These are phyloP conservation scores for Cryptocephalus moraei DNA, from an alignment of 2,888 invertebrate genomes.

Conservation along the genomic window DNA sequence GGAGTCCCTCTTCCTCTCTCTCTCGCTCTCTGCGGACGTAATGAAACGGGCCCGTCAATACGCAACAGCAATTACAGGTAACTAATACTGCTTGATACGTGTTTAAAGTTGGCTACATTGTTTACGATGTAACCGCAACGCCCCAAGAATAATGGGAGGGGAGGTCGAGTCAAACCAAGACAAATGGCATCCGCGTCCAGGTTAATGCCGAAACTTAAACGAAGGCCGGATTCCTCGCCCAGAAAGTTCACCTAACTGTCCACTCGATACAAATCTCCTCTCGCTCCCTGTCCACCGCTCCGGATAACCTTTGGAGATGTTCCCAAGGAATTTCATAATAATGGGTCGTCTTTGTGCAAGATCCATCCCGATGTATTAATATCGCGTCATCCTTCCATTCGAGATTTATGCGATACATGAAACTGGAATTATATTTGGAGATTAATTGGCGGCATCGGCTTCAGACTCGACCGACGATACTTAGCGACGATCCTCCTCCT, in stretches of 20 bases:
- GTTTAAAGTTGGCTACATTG: conserved; percentile 39
- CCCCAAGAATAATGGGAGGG: conserved; percentile 35
- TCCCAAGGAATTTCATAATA: conserved; percentile 29
- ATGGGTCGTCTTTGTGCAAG: conserved; percentile 12
- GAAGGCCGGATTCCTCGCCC: conserved; percentile 31
- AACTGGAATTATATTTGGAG: conserved; percentile 3
- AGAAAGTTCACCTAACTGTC: conserved; percentile 22
- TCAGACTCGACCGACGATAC: background rate
- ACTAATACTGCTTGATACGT: conserved; percentile 38
- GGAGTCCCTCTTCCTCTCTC: conserved; percentile 11
- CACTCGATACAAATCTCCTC: conserved; percentile 16
- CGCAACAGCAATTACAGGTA: conserved; percentile 36
- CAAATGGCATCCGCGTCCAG: conserved; percentile 38
- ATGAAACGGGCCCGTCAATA: conserved; percentile 35
- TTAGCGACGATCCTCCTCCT: background rate
- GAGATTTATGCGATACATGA: conserved; percentile 19
- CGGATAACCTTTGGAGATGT: conserved; percentile 21
- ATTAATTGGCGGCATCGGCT: conserved; percentile 2
- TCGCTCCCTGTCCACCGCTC: conserved; percentile 15
- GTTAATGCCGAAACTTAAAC: conserved; percentile 38
- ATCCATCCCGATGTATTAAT: conserved; percentile 16
- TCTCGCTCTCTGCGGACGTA: conserved; percentile 32
- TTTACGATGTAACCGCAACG: conserved; percentile 36
- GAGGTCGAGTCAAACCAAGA: conserved; percentile 38
- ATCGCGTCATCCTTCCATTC: conserved; percentile 6